Evolutionary conservation across 2,797 vertebrate species (phyloP), one percentile per base, ranked within the genome.

Genomic region (Jordanella pulchra): DNA sequence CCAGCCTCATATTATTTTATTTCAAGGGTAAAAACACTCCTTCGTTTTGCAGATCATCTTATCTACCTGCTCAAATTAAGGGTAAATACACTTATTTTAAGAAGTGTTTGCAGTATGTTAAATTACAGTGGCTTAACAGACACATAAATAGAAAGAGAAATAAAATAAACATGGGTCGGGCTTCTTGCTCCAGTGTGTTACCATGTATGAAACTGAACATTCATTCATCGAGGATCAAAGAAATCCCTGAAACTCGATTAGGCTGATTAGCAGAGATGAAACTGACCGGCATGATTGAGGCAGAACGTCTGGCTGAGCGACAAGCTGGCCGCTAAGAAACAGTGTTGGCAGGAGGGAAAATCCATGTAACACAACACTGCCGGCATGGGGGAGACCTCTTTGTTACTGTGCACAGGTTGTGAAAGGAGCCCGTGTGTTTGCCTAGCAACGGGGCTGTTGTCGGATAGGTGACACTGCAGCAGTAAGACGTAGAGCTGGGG

Each of bases 191-290:
- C 32, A 39, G 5, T n/a, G 13, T 28, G 35, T 77, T 30, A 27
- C 21, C 55, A 32, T 68, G 0, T 71, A 32, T 54, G 73, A 47
- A 47, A 63, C 48, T 67, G 69, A 83, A 75, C 61, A 64, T 76
- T 86, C 77, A 80, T 77, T 76, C 65, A 76, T 1, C 27, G 48
- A 42, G 65, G 75, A 89, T 89, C 77, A 83, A 71, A 84, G 78
- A 84, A 89, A 85, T 81, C 79, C 80, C 73, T 82, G 67, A 85
- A 86, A 84, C 74, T 73, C 79, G 83, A 81, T 88, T 74, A 87
- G 80, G 80, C 78, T 84, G 84, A 91, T 91, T 89, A 86, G 69
- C 28, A 42, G 32, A 67, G 64, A 79, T 13, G 61, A 72, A 82
- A 81, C 61, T 65, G 68, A 69, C 74, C 28, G 63, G 60, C 61